phyloP scores from a whole-genome alignment of 2,888 invertebrate genomes.

The Marronus borbonicus region DNA sequence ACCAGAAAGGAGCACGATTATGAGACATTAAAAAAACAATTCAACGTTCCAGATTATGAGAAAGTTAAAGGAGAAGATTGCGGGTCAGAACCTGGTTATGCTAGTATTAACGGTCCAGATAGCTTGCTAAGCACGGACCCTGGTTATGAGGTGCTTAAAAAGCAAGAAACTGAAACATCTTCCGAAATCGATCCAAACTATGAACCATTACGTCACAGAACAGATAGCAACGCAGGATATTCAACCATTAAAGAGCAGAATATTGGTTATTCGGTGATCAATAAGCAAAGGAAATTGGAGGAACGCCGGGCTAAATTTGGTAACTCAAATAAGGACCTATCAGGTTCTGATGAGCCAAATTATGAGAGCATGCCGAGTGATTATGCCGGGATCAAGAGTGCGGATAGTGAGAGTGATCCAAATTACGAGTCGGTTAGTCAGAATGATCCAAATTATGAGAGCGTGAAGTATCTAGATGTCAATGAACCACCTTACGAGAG shows the following conservation, averaged over 20 bases:
- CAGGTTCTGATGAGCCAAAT: conserved; percentile 76
- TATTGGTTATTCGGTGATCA: conserved; percentile 57
- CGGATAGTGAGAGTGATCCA: conserved; percentile 81
- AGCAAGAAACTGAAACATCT: conserved; percentile 62
- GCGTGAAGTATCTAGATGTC: conserved; percentile 81
- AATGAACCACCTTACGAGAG: conserved; percentile 81
- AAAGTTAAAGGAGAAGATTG: conserved; percentile 58
- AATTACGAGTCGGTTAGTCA: conserved; percentile 81
- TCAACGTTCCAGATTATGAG: conserved; percentile 65
- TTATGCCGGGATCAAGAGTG: conserved; percentile 73
- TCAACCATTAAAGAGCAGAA: conserved; percentile 62
- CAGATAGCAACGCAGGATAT: conserved; percentile 65
- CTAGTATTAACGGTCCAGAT: conserved; percentile 73
- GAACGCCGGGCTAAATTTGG: conserved; percentile 73
- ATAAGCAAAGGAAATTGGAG: conserved; percentile 60
- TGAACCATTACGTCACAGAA: conserved; percentile 78
- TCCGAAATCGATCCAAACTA: conserved; percentile 84
- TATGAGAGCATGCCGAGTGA: conserved; percentile 82
- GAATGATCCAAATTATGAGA: conserved; percentile 86
- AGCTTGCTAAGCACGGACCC: conserved; percentile 77
- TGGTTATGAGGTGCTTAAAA: conserved; percentile 81
- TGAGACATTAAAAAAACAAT: conserved; percentile 74
- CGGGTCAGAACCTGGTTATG: conserved; percentile 64
- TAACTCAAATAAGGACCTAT: conserved; percentile 66
- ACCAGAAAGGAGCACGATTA: conserved; percentile 72